Conservation (phyloP, 2,888 invertebrate genomes). For the Drosophila mayaguana region DNA sequence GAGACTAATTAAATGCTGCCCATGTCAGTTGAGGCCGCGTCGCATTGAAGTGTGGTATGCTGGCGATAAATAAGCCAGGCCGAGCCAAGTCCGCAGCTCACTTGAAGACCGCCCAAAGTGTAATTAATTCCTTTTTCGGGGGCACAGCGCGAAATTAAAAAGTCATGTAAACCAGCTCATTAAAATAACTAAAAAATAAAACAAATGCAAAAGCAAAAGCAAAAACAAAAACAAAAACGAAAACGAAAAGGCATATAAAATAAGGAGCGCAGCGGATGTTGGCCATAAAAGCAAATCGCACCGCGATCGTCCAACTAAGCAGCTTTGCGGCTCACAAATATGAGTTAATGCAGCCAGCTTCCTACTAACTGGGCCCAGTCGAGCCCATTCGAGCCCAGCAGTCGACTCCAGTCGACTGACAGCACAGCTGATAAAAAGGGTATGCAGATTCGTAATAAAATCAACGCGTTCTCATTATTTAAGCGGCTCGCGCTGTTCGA, state of each 20-base stretch:
- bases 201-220: not conserved
- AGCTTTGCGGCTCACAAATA: constrained; percentile 26
- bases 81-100: constrained; percentile 26
- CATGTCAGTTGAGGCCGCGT: constrained; percentile 69
- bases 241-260: constrained; percentile 3
- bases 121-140: constrained; percentile 85
- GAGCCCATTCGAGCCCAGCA: no score
- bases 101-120: constrained; percentile 83
- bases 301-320: constrained; percentile 19
- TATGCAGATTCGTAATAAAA: constrained; percentile 63
- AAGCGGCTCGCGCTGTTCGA: constrained; percentile 77
- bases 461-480: constrained; percentile 77
- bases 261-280: constrained; percentile 51
- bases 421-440: constrained; percentile 20
- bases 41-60: constrained; percentile 77
- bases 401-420: constrained; percentile 7
- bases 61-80: constrained; percentile 65
- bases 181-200: constrained; percentile 82
- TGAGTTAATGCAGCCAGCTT: constrained; percentile 33
- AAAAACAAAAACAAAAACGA: not conserved
- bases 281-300: constrained; percentile 57
- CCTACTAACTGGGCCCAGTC: not conserved
- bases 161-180: constrained; percentile 85
- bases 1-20: constrained; percentile 74
- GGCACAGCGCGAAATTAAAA: constrained; percentile 84